phyloP scores from a whole-genome alignment of 2,888 invertebrate species.

The Philonicus albiceps region DNA sequence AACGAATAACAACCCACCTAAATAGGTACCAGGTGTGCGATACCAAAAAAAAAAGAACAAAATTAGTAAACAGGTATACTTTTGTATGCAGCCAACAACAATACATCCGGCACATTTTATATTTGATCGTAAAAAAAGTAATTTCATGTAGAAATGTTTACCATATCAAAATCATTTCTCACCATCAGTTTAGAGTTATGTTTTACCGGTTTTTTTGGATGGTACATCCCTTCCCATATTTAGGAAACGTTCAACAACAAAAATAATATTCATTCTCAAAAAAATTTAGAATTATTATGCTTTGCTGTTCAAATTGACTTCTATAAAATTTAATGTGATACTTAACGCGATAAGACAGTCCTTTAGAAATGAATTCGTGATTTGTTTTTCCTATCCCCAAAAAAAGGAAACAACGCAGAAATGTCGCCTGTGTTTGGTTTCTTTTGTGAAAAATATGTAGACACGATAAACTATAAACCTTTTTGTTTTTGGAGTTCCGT shows the following conservation, averaged over 20 bases:
- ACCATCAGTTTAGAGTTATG: neutral
- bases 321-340: neutral
- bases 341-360: neutral
- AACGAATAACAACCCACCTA: neutral
- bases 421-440: neutral
- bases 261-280: neutral
- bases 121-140: neutral
- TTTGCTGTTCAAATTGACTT: neutral
- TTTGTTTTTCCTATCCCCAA: neutral
- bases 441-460: neutral
- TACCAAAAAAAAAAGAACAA: neutral
- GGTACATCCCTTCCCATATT: neutral
- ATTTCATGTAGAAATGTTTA: neutral
- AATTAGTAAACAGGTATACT: neutral
- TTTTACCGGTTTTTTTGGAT: neutral
- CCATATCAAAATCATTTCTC: neutral
- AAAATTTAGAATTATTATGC: neutral
- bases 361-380: neutral
- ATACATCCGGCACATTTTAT: neutral
- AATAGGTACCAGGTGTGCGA: neutral
- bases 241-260: neutral
- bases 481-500: neutral
- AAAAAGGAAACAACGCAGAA: neutral
- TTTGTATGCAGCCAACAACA: neutral
- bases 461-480: constrained; percentile 8